Percentiles rank a stretch among this genome's conserved stretches.
These are phyloP conservation scores for Amphimallon solstitiale DNA, from an alignment of 2,888 invertebrate genomes.

Conservation along the genomic window DNA sequence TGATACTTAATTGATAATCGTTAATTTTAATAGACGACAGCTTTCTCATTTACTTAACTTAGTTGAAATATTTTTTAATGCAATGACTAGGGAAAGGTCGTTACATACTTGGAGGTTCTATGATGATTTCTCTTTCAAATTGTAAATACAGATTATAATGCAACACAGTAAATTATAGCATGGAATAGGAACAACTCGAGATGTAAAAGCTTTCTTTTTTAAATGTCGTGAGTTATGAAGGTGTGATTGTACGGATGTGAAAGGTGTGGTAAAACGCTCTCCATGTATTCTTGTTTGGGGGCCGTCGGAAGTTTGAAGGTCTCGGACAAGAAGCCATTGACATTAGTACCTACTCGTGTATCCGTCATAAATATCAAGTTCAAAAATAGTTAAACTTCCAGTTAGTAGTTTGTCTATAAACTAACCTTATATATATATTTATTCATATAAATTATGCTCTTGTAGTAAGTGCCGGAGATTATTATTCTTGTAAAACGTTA, in stretches of 20 bases:
- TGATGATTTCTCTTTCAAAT: constrained; percentile 25
- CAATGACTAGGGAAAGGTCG: not conserved
- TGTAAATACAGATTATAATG: not conserved
- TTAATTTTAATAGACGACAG: not conserved
- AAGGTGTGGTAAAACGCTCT: constrained; percentile 25
- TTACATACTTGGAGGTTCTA: not conserved
- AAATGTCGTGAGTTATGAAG: constrained; percentile 14
- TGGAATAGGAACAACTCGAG: not conserved
- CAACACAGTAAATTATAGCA: not conserved
- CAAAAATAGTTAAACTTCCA: too few relatives aligned
- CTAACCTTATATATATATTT: too few relatives aligned
- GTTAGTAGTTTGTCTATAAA: too few relatives aligned
- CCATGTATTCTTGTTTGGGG: constrained; percentile 28
- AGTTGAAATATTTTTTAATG: not conserved
- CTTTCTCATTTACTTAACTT: constrained; percentile 7
- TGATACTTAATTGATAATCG: not conserved
- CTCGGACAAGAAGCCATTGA: constrained; percentile 39
- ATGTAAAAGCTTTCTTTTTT: constrained; percentile 38
- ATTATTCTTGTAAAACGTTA: too few relatives aligned
- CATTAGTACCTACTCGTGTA: not conserved
- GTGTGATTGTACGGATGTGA: constrained; percentile 36
- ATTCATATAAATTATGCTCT: too few relatives aligned
- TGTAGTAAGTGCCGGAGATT: too few relatives aligned
- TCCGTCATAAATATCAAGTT: not conserved
- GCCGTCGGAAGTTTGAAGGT: constrained; percentile 34